These are phyloP conservation scores for Nipponacmea schrenckii DNA, from an alignment of 2,888 invertebrate species.

Conservation along the genomic window DNA sequence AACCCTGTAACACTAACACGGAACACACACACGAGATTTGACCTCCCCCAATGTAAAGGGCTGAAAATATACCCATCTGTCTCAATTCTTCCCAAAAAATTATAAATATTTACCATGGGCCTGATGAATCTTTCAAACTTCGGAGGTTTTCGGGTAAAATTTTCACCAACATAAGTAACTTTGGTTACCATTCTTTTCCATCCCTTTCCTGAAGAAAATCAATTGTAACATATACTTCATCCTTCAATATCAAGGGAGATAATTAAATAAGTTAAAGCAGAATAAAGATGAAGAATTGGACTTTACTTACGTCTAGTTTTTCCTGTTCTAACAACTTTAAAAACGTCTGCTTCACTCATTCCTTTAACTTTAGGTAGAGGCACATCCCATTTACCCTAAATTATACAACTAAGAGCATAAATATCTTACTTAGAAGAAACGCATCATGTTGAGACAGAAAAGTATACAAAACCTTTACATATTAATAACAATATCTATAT, in stretches of 20 bases:
- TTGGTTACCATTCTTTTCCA: constrained; percentile 99
- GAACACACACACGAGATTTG: no score
- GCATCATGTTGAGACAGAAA: no score
- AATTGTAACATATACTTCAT: no score
- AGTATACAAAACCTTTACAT: background rate
- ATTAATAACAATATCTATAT: no score
- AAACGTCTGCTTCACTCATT: constrained; percentile 96
- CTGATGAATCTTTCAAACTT: constrained; percentile 98
- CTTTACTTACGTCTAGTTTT: constrained; percentile 79
- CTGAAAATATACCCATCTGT: no score
- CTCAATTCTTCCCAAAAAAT: no score
- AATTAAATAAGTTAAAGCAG: no score
- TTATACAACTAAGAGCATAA: constrained; percentile 9
- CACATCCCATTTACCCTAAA: constrained; percentile 96
- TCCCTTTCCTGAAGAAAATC: constrained; percentile 75
- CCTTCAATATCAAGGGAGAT: no score
- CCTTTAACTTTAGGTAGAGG: constrained; percentile 98
- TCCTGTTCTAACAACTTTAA: constrained; percentile 90
- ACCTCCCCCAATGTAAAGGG: no score
- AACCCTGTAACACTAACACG: no score
- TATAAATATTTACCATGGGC: constrained; percentile 83
- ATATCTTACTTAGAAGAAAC: no score
- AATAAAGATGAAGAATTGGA: no score
- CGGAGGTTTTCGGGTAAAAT: constrained; percentile 97
- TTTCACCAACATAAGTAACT: constrained; percentile 96